Percentiles rank a stretch among this genome's conserved stretches.
These are phyloP conservation scores for Psococerastis gibbosa DNA, from an alignment of 2,888 invertebrate genomes.

Conservation along the genomic window DNA sequence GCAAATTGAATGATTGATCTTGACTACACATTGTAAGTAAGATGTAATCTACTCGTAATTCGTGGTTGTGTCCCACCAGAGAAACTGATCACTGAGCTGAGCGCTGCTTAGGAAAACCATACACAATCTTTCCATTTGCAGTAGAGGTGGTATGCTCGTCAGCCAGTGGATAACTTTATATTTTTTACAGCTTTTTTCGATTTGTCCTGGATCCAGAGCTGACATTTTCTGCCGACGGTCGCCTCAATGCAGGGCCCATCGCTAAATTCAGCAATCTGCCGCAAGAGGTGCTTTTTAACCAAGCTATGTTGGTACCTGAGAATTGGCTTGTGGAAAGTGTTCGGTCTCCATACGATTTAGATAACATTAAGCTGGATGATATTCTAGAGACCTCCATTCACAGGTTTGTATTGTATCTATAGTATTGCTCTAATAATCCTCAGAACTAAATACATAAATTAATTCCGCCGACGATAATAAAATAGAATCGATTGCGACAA, in stretches of 20 bases:
- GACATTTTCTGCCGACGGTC: constrained; percentile 54
- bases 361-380: constrained; percentile 88
- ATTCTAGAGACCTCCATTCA: constrained; percentile 69
- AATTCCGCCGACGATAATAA: no score
- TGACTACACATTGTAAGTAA: no score
- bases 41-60: no score
- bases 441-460: no score
- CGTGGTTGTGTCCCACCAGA: no score
- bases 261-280: constrained; percentile 83
- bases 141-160: no score
- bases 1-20: no score
- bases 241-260: constrained; percentile 48
- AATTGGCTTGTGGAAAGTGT: constrained; percentile 94
- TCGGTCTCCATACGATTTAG: constrained; percentile 83
- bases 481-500: no score
- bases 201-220: constrained; percentile 84
- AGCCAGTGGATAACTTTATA: no score
- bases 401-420: constrained; percentile 30
- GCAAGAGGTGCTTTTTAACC: constrained; percentile 76
- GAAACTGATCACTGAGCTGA: no score
- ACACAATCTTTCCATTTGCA: no score
- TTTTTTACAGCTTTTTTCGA: constrained; percentile 67
- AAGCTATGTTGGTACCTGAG: constrained; percentile 76
- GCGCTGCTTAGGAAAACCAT: no score
- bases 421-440: constrained; percentile 4